Base-by-base conservation (phyloP, 1,140 invertebrate species). In the Dendroctonus ponderosae region DNA sequence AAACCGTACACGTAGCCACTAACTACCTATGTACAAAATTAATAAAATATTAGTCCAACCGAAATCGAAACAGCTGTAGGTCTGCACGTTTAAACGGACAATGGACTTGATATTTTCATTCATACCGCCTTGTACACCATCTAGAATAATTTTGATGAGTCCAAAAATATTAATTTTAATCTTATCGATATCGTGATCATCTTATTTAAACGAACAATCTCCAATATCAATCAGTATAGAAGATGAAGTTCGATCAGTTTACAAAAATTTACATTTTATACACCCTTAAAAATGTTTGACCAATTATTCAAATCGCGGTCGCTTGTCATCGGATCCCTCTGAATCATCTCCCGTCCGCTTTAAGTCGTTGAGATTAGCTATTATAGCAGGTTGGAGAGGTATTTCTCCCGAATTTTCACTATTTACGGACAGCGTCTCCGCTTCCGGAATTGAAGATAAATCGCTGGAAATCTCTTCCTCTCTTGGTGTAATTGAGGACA, bases 331-430 rank as follows among this genome's bases (percentile, higher is more conserved):
- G n/a, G 53, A 59, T 0, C 49, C 64, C 9, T 63, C 54, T 7
- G 42, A 50, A 9, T 40, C 12, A 12, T 69, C 66, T 5, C 46
- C 52, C 15, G 57, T 3, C 15, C 67, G 43, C 54, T 67, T 57
- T 43, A 67, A 38, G 40, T 71, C 70, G 37, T 57, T 56, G 8
- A 68, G 50, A 14, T 49, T 70, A 3, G 71, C 65, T 5, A 76
- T 70, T 48, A 78, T 77, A 8, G 69, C 69, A 38, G 75, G 72
- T 57, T 77, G 74, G 5, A 76, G 43, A 11, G 76, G 72, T n/a
- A 78, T 76, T 62, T 76, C 74, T 37, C 68, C 71, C 0, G 76
- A 77, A 64, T 71, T 70, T 43, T 75, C 73, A 46, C 67, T 75
- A 41, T 70, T 69, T 7, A 59, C 43, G 6, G 60, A 68, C 9